These are phyloP conservation scores for Dinoponera quadriceps DNA, from an alignment of 1,140 invertebrate genomes.

Conservation along the genomic window DNA sequence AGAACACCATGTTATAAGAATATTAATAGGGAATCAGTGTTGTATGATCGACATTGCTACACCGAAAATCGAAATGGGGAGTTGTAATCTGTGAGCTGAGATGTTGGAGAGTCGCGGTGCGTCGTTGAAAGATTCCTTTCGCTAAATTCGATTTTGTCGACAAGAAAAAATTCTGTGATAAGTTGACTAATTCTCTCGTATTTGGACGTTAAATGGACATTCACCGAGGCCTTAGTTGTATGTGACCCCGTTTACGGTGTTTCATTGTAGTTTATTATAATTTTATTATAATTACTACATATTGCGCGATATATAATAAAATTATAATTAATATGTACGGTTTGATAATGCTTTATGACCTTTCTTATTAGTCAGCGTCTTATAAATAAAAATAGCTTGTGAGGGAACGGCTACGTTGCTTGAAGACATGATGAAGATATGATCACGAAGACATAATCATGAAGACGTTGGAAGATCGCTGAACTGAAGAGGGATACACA, in stretches of 20 bases:
- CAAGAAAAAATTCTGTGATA: constrained; percentile 63
- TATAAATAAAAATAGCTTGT: constrained; percentile 8
- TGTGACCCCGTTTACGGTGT: constrained; percentile 26
- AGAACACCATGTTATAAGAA: background rate
- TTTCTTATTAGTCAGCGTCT: background rate
- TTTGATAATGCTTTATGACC: constrained; percentile 5
- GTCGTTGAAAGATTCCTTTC: constrained; percentile 37
- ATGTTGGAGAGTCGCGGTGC: background rate
- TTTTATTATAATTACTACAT: constrained; percentile 53
- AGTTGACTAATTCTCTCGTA: constrained; percentile 46
- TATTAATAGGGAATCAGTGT: background rate
- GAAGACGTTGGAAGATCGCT: constrained; percentile 14
- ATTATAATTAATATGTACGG: constrained; percentile 4
- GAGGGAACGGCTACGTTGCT: no score
- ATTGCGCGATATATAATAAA: constrained; percentile 26
- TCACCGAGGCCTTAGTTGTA: constrained; percentile 64
- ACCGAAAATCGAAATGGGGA: background rate
- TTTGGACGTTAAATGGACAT: constrained; percentile 36
- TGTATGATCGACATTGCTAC: background rate
- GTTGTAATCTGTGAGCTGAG: constrained; percentile 2
- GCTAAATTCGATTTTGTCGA: constrained; percentile 47
- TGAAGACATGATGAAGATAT: background rate
- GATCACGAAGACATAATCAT: background rate
- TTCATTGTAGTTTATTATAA: constrained; percentile 56
- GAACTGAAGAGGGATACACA: background rate